Conservation (phyloP, 2,797 vertebrate species). For the Okamejei kenojei region DNA sequence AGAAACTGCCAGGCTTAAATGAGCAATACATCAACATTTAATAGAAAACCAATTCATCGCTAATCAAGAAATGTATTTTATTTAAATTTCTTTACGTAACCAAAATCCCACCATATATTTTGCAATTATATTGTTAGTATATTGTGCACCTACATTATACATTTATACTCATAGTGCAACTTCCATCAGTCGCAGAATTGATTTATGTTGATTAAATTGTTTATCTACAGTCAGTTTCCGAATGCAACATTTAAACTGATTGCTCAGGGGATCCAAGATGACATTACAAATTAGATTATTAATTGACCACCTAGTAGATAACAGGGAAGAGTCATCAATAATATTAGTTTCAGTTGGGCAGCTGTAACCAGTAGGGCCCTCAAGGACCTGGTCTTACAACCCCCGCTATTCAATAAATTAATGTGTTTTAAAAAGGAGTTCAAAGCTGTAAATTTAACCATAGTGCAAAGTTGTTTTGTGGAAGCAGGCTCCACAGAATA, state of each 20-base stretch:
- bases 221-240: neutral
- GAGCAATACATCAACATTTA: slow-evolving; percentile 32
- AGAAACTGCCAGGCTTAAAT: slow-evolving; percentile 5
- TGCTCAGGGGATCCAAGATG: neutral
- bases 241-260: neutral
- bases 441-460: neutral
- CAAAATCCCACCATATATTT: neutral
- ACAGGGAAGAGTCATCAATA: slow-evolving; percentile 18
- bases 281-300: slow-evolving; percentile 18
- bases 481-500: neutral
- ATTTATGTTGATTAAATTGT: neutral
- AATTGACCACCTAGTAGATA: slow-evolving; percentile 1
- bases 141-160: no score
- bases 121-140: no score
- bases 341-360: neutral
- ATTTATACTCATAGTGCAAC: neutral
- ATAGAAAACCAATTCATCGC: slow-evolving; percentile 3
- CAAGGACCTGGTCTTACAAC: neutral
- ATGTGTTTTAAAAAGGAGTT: neutral
- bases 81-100: neutral
- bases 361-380: neutral
- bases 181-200: neutral
- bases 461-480: neutral
- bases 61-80: neutral
- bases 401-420: neutral